A percentile compares a stretch with the other conserved stretches of the same genome.
phyloP scores from a whole-genome alignment of 2,113 vertebrate species.

The Oxyruncus cristatus region DNA sequence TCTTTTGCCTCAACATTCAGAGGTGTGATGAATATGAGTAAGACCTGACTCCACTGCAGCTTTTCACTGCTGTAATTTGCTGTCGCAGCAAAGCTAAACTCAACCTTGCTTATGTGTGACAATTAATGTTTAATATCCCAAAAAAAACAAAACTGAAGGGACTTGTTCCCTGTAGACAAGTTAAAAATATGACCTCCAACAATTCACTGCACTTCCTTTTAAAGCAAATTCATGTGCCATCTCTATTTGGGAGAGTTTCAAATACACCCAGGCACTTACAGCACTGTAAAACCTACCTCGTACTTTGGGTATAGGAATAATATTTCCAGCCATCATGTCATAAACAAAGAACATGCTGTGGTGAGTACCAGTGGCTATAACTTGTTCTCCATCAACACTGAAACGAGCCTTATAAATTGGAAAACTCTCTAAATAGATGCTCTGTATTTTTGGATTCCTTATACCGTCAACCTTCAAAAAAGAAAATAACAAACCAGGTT shows the following conservation, averaged over 20 bases:
- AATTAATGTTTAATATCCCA: background rate
- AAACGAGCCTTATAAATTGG: constrained; percentile 87
- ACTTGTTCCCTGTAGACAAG: background rate
- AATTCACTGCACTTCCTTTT: background rate
- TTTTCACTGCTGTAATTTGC: background rate
- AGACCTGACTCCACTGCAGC: background rate
- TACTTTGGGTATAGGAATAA: constrained; percentile 81
- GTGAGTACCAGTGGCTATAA: constrained; percentile 86
- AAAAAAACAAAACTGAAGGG: background rate
- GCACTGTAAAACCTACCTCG: constrained; percentile 76
- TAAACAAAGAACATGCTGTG: constrained; percentile 93
- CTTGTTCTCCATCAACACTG: constrained; percentile 82
- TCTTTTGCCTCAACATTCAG: background rate
- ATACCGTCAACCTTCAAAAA: constrained; percentile 87
- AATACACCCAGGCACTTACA: background rate
- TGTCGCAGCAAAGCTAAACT: background rate
- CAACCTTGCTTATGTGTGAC: background rate
- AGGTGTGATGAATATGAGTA: background rate
- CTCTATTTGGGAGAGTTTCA: background rate
- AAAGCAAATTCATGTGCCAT: background rate
- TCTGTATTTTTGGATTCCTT: constrained; percentile 93
- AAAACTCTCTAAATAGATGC: constrained; percentile 89
- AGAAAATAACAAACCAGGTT: background rate
- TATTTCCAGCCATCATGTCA: constrained; percentile 90
- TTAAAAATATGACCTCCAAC: background rate